Evolutionary conservation across 2,113 vertebrate species (phyloP).

Genomic region (Vanacampus margaritifer): DNA sequence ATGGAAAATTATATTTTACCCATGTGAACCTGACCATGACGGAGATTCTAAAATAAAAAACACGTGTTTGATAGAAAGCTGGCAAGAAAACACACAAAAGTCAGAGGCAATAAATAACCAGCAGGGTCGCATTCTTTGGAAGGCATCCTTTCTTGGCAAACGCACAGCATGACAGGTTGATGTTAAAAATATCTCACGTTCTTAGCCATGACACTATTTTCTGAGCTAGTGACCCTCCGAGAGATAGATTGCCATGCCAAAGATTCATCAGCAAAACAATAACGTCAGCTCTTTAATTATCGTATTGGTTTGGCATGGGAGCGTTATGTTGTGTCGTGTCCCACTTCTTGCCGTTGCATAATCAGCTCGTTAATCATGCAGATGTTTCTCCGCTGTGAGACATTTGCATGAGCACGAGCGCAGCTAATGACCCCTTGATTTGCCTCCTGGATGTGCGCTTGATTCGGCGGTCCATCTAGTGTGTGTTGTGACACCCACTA

Average conservation of each 20-base stretch:
- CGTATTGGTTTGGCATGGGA: slow-evolving; percentile 46
- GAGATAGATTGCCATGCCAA: neutral
- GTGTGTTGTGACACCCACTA: slow-evolving; percentile 12
- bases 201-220: neutral
- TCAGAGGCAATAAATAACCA: slow-evolving; percentile 3
- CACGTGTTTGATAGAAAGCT: too few species aligned
- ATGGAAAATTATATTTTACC: neutral
- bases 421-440: slow-evolving; percentile 29
- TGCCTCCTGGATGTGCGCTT: neutral
- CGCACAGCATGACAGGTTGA: slow-evolving; percentile 8
- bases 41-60: neutral
- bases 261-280: slow-evolving; percentile 23
- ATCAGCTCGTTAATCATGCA: slow-evolving; percentile 62
- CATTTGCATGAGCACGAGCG: slow-evolving; percentile 41
- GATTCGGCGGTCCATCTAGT: neutral
- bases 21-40: neutral
- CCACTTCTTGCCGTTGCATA: slow-evolving; percentile 55
- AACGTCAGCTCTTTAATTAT: slow-evolving; percentile 33
- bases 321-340: slow-evolving; percentile 37
- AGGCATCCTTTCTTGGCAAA: neutral
- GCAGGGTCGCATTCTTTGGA: neutral
- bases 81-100: slow-evolving; percentile 4
- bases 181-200: slow-evolving; percentile 1
- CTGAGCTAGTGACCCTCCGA: slow-evolving; percentile 16
- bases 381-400: slow-evolving; percentile 48